A percentile compares a stretch with the other conserved stretches of the same genome.
Evolutionary conservation across 2,113 vertebrate genomes (phyloP).

Genomic region (Daubentonia madagascariensis): DNA sequence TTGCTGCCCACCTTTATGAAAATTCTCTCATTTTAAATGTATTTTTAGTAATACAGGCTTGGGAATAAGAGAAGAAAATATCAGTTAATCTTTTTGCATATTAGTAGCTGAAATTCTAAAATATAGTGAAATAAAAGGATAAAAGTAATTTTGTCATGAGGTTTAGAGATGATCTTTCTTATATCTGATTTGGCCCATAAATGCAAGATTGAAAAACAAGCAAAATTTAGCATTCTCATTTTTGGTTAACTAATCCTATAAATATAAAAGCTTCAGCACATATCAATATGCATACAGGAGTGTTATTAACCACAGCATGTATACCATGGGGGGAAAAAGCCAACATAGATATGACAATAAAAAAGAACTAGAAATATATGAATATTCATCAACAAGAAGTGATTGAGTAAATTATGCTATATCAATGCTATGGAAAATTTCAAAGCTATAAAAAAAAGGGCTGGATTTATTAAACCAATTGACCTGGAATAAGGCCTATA

Average conservation of each 20-base stretch:
- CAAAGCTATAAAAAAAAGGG: neutral
- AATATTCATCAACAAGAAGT: neutral
- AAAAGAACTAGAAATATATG: neutral
- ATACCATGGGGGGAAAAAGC: neutral
- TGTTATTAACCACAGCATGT: neutral
- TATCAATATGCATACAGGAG: neutral
- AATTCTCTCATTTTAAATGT: neutral
- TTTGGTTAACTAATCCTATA: neutral
- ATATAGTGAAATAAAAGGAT: neutral
- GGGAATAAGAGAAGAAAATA: neutral
- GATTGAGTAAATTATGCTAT: neutral
- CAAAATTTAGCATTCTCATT: neutral
- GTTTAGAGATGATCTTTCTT: neutral
- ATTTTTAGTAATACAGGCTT: neutral
- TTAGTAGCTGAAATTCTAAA: neutral
- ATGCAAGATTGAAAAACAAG: neutral
- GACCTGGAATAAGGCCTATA: neutral
- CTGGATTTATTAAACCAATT: neutral
- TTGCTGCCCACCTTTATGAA: neutral
- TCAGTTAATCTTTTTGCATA: neutral
- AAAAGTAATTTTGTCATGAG: neutral
- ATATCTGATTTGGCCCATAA: neutral
- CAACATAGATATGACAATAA: neutral
- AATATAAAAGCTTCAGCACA: neutral
- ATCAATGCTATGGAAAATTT: neutral